Evolutionary conservation across 2,797 vertebrate species (phyloP).

Genomic region (Sarcoramphus papa): DNA sequence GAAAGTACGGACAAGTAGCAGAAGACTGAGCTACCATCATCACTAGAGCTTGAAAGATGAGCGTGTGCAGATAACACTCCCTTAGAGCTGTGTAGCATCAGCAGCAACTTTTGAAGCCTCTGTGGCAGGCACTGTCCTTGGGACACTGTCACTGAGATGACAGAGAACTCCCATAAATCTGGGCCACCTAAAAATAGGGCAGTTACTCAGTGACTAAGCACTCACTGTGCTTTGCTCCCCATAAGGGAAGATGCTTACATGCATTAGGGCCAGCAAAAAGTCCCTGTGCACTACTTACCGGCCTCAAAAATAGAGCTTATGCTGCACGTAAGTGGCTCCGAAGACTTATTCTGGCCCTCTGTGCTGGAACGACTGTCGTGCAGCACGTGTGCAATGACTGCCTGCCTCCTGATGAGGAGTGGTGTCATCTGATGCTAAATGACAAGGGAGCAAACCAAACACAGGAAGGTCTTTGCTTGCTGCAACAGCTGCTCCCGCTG

Average conservation of each 20-base stretch:
- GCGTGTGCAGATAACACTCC: neutral
- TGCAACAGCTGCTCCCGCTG: constrained; percentile 52
- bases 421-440: constrained; percentile 45
- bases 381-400: neutral
- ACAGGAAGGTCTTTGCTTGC: constrained; percentile 53
- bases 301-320: constrained; percentile 26
- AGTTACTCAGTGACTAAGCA: neutral
- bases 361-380: neutral
- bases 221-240: neutral
- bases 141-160: neutral
- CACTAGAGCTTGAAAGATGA: neutral
- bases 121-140: neutral
- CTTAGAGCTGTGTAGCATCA: neutral
- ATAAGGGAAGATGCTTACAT: neutral
- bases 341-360: neutral
- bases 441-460: constrained; percentile 45
- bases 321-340: neutral
- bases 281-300: neutral
- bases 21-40: neutral
- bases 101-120: neutral
- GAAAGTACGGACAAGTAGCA: neutral
- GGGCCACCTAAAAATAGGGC: neutral
- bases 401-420: constrained; percentile 27
- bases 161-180: neutral
- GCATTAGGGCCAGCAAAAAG: neutral